Evolutionary conservation across 2,888 invertebrate species (phyloP).

Genomic region (Drosophila putrida): DNA sequence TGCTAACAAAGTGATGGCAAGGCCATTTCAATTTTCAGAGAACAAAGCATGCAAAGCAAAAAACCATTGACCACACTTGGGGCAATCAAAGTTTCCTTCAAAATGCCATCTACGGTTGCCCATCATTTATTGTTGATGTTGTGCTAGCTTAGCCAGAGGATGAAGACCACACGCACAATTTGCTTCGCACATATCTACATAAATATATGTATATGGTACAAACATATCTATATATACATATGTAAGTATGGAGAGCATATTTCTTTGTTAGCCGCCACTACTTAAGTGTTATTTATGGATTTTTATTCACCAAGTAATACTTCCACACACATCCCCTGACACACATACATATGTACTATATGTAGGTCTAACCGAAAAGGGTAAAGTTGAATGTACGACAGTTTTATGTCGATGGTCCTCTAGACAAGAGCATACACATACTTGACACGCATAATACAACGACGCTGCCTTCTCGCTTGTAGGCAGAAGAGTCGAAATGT

Average conservation of each 20-base stretch:
- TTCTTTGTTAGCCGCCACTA: slow-evolving; percentile 59
- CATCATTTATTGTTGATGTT: slow-evolving; percentile 6
- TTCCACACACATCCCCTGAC: slow-evolving; percentile 1
- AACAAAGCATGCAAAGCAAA: slow-evolving; percentile 34
- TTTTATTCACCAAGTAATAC: slow-evolving; percentile 39
- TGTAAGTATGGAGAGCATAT: slow-evolving; percentile 38
- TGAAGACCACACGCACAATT: not conserved
- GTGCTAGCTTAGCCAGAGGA: slow-evolving; percentile 1
- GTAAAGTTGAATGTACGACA: slow-evolving; percentile 64
- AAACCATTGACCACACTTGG: slow-evolving; percentile 46
- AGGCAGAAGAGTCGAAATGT: not conserved
- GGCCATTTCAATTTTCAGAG: slow-evolving; percentile 20
- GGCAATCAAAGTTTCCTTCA: slow-evolving; percentile 47
- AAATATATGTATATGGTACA: not conserved
- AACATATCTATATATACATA: no score
- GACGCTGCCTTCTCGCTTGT: not conserved
- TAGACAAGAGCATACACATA: slow-evolving; percentile 51
- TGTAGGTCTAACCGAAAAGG: slow-evolving; percentile 34
- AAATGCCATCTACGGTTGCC: slow-evolving; percentile 15
- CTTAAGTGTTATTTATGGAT: slow-evolving; percentile 68
- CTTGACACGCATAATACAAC: slow-evolving; percentile 38
- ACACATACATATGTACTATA: no score
- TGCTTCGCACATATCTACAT: not conserved
- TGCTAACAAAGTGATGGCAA: not conserved
- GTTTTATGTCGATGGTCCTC: slow-evolving; percentile 50